phyloP scores from a whole-genome alignment of 2,113 vertebrate species.

The Hypocryptadius cinnamomeus region DNA sequence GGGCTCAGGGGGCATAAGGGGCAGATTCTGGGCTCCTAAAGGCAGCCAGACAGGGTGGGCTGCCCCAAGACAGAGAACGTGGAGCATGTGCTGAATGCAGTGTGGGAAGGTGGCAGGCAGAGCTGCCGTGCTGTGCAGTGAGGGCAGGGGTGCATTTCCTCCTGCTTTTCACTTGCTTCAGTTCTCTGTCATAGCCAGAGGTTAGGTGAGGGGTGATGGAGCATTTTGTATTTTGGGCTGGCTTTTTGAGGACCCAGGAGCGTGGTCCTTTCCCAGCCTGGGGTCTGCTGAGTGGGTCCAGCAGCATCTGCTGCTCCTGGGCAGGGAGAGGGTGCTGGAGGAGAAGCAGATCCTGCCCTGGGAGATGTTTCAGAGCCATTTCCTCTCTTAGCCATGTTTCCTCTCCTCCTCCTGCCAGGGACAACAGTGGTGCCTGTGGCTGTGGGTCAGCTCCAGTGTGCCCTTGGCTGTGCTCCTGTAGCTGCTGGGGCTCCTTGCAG shows the following conservation, averaged over 20 bases:
- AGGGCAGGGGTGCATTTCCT: neutral
- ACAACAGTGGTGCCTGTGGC: neutral
- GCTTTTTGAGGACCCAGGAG: neutral
- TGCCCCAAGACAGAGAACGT: neutral
- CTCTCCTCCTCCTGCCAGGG: neutral
- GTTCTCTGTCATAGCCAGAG: neutral
- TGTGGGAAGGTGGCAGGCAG: neutral
- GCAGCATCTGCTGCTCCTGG: neutral
- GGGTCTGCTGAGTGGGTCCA: neutral
- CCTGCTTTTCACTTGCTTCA: neutral
- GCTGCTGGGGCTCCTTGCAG: neutral
- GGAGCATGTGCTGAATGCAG: neutral
- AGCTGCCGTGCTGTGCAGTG: neutral
- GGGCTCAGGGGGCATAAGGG: neutral
- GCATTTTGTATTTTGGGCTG: neutral
- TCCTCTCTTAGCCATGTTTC: neutral
- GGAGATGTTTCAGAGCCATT: neutral
- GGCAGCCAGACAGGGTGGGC: neutral
- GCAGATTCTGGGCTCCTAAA: neutral
- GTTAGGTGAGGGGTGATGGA: neutral
- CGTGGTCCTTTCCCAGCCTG: neutral
- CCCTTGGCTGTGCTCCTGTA: neutral
- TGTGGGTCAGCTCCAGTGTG: neutral
- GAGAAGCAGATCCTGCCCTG: neutral
- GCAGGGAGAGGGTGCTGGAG: neutral